Evolutionary conservation across 2,113 vertebrate genomes (phyloP).

Genomic region (Electrona antarctica): DNA sequence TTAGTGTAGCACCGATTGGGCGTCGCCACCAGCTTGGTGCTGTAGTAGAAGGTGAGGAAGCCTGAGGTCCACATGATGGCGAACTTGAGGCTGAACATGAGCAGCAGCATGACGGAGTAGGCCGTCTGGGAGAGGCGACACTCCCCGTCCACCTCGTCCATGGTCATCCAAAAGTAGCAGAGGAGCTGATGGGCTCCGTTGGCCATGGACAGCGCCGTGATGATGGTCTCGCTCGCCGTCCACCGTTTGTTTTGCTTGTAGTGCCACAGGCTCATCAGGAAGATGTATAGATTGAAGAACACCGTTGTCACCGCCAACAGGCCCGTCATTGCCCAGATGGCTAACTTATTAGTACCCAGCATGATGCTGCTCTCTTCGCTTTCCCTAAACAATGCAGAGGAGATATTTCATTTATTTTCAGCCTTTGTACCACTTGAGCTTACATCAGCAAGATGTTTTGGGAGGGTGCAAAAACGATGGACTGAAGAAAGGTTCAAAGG

Average conservation of each 20-base stretch:
- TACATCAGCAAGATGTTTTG: neutral
- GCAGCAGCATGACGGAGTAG: conserved; percentile 57
- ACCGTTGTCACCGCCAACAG: conserved; percentile 63
- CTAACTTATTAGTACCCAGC: conserved; percentile 35
- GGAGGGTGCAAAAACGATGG: neutral
- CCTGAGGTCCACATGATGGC: conserved; percentile 76
- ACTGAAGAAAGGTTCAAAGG: too few relatives aligned
- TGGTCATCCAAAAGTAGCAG: conserved; percentile 74
- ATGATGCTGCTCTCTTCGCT: conserved; percentile 37
- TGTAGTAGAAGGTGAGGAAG: conserved; percentile 80
- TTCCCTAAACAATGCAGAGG: neutral
- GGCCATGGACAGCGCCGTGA: conserved; percentile 61
- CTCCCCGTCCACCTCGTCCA: conserved; percentile 61
- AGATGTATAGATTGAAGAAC: conserved; percentile 76
- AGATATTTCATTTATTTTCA: neutral
- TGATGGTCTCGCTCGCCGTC: conserved; percentile 73
- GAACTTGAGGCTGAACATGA: conserved; percentile 72
- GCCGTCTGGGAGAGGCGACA: conserved; percentile 41
- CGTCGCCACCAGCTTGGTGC: conserved; percentile 76
- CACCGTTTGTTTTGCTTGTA: conserved; percentile 64
- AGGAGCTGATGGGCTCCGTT: conserved; percentile 64
- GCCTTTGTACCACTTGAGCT: too few relatives aligned
- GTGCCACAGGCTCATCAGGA: conserved; percentile 64
- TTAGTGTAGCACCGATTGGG: conserved; percentile 73
- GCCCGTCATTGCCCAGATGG: conserved; percentile 68